Base-by-base conservation (phyloP, 2,888 invertebrate species). In the Pteria penguin region DNA sequence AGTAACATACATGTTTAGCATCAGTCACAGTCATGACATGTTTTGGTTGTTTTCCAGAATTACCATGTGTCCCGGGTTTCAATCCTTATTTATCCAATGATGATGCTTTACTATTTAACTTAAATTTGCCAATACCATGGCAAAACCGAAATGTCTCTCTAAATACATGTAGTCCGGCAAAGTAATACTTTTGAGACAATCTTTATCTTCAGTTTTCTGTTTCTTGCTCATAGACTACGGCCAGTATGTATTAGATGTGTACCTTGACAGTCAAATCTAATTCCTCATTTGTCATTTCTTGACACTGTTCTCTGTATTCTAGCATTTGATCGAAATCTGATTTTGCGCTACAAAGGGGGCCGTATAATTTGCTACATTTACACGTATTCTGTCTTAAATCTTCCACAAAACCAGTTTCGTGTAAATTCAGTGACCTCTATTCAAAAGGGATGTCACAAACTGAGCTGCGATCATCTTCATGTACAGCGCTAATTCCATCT, bases 221-320 rank as follows among this genome's bases (percentile, higher is more conserved):
- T 58, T 45, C 27, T 72, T 66, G 1, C 27, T 45, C 33, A n/a
- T 57, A 1, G 72, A 57, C 4, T 66, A 18, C 1, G 29, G 1
- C 22, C 58, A 45, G 22, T 61, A n/a, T 61, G 61, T 31, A 18
- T 18, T 58, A 33, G 2, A 24, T 57, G 24, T 73, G 24, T 52
- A 24, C n/a, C 45, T 60, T 66, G 22, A 73, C 36, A 5, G 33
- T 29, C 2, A 73, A 36, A 60, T 73, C 45, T 8, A 73, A n/a
- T 26, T 73, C 66, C 4, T 73, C 67, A 8, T 26, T 36, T 14
- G 72, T 67, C 22, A 73, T 4, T 60, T 73, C 60, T 5, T 14
- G 14, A n/a, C 66, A 72, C 4, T 65, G 60, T 33, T 72, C 55
- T 45, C 72, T 2, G 33, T 55, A 66, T 58, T 72, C 72, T 4